Percentiles rank a stretch among this genome's conserved stretches.
phyloP scores from a whole-genome alignment of 2,113 vertebrate species.

The Hemiprocne comata region DNA sequence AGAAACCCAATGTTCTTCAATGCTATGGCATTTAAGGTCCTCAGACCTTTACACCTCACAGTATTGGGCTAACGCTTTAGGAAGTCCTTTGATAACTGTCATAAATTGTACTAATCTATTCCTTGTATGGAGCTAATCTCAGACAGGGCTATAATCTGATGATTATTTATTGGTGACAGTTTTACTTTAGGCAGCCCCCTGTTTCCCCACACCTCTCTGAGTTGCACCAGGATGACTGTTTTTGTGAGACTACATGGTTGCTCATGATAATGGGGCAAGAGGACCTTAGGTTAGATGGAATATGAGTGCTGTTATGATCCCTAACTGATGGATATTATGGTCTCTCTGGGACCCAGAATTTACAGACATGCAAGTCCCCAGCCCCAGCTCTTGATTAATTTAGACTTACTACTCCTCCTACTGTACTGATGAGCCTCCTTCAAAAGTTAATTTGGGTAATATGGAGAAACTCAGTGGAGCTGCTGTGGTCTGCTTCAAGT shows the following conservation, averaged over 20 bases:
- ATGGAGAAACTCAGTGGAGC: not conserved
- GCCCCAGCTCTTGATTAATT: not conserved
- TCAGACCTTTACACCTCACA: not conserved
- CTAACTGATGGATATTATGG: not conserved
- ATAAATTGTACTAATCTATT: not conserved
- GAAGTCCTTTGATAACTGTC: not conserved
- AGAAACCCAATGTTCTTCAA: not conserved
- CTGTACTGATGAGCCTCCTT: not conserved
- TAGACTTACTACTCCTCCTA: not conserved
- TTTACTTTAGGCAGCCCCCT: not conserved
- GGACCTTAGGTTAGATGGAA: not conserved
- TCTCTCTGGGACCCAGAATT: not conserved
- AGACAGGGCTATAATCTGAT: not conserved
- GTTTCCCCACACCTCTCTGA: fast-evolving
- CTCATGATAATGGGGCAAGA: not conserved
- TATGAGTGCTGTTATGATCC: not conserved
- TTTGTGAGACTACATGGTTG: not conserved
- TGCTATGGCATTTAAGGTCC: not conserved
- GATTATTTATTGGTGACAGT: not conserved
- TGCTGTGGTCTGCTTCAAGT: not conserved
- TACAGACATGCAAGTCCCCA: fast-evolving
- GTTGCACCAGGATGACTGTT: not conserved
- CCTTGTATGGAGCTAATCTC: not conserved
- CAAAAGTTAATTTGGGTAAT: not conserved
- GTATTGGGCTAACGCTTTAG: not conserved